phyloP scores from a whole-genome alignment of 2,888 invertebrate genomes.

The Spilosoma lubricipeda region DNA sequence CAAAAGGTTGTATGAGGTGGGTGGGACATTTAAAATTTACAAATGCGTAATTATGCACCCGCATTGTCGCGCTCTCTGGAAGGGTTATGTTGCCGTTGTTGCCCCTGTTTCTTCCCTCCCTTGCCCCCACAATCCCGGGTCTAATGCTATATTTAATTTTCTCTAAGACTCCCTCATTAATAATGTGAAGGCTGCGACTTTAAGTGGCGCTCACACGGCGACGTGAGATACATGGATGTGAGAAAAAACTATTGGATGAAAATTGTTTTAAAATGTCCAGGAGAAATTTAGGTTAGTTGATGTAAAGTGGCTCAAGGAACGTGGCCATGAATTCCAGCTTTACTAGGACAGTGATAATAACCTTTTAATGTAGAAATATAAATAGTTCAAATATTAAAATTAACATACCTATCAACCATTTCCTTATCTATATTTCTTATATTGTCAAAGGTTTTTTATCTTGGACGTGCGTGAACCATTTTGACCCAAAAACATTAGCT shows the following conservation, averaged over 20 bases:
- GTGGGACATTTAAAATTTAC: constrained; percentile 86
- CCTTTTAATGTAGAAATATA: no score
- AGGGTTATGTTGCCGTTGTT: constrained; percentile 74
- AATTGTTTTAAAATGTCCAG: no score
- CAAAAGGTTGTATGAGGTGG: constrained; percentile 83
- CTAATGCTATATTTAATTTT: constrained; percentile 87
- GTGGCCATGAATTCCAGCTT: no score
- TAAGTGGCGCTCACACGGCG: constrained; percentile 85
- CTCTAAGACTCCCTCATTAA: constrained; percentile 86
- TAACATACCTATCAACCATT: no score
- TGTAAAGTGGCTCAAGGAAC: not conserved
- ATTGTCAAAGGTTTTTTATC: no score
- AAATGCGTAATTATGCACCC: constrained; percentile 87
- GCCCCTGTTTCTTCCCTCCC: constrained; percentile 63
- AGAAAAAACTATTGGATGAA: constrained; percentile 50
- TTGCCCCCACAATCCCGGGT: constrained; percentile 72
- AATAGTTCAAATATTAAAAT: no score
- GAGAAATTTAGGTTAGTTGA: no score
- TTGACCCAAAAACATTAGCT: no score
- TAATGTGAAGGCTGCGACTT: constrained; percentile 85
- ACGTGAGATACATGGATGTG: constrained; percentile 68
- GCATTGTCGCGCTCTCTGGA: constrained; percentile 80
- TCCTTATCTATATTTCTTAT: no score
- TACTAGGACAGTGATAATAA: no score
- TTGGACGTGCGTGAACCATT: no score